Percentiles rank a stretch among this genome's conserved stretches.
These are phyloP conservation scores for Hephaestus fuliginosus DNA, from an alignment of 2,797 vertebrate species.

Conservation along the genomic window DNA sequence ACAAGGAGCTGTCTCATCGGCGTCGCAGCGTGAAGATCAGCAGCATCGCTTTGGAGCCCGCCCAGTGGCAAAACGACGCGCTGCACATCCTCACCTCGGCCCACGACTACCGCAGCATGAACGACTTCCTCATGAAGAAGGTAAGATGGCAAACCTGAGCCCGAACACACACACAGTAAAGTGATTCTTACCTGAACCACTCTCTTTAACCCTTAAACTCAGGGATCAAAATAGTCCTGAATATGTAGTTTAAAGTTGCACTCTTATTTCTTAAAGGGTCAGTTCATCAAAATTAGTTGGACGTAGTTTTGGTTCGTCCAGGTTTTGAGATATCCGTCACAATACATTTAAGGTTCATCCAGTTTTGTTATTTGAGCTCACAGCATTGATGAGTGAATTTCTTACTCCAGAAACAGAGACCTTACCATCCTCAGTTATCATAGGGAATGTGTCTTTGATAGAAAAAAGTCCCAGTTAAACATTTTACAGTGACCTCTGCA, in stretches of 20 bases:
- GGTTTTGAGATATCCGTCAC: neutral
- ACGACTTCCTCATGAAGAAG: slow-evolving; percentile 99
- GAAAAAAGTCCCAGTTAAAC: too few species aligned
- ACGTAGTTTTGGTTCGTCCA: neutral
- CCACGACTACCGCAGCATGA: slow-evolving; percentile 95
- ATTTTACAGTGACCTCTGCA: too few species aligned
- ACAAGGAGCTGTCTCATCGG: slow-evolving; percentile 93
- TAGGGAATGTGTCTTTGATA: neutral
- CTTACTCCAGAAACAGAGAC: neutral
- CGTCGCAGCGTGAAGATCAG: slow-evolving; percentile 94
- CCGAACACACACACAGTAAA: neutral
- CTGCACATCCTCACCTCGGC: slow-evolving; percentile 93
- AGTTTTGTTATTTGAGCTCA: neutral
- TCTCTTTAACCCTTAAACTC: too few species aligned
- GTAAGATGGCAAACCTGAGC: slow-evolving; percentile 67
- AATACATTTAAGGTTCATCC: too few species aligned
- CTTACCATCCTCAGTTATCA: neutral
- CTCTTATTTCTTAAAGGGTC: neutral
- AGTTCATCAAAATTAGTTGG: neutral
- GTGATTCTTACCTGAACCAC: too few species aligned
- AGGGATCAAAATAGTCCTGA: too few species aligned
- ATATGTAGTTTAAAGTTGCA: too few species aligned
- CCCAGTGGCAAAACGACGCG: slow-evolving; percentile 94
- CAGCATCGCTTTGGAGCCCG: slow-evolving; percentile 89
- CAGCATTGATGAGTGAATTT: neutral